Evolutionary conservation across 2,797 vertebrate species (phyloP).

Genomic region (Centroberyx gerrardi): DNA sequence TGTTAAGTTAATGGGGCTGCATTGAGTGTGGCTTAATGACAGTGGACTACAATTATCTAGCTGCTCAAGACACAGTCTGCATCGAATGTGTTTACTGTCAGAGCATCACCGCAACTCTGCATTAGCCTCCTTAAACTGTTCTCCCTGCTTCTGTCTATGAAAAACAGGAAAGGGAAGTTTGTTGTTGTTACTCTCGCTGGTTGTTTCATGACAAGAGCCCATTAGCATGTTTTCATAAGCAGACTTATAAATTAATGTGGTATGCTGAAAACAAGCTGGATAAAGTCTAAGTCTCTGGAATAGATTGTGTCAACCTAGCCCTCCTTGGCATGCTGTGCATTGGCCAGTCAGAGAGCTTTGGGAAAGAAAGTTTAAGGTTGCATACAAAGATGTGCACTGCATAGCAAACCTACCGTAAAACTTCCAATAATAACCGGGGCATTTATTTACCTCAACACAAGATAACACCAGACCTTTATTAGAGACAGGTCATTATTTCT

Average conservation of each 20-base stretch:
- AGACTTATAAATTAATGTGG: neutral
- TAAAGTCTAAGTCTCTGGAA: neutral
- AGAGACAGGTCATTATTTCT: no score
- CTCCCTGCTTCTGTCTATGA: constrained; percentile 9
- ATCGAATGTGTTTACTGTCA: constrained; percentile 53
- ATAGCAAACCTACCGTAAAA: neutral
- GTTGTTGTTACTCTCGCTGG: constrained; percentile 12
- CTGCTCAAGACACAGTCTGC: constrained; percentile 25
- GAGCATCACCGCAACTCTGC: constrained; percentile 10
- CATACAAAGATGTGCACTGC: neutral
- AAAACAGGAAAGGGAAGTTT: neutral
- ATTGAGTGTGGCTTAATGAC: constrained; percentile 43
- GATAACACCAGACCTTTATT: no score
- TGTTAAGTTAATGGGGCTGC: constrained; percentile 49
- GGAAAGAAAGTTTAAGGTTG: no score
- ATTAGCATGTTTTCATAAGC: constrained; percentile 22
- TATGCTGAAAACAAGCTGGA: neutral
- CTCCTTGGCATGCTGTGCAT: neutral
- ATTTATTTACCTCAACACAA: no score
- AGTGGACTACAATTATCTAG: constrained; percentile 59
- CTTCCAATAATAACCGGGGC: no score
- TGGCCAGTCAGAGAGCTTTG: neutral
- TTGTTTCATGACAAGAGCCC: constrained; percentile 18
- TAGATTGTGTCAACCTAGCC: neutral
- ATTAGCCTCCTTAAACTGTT: constrained; percentile 15